These are phyloP conservation scores for Plecotus auritus DNA, from an alignment of 2,113 vertebrate species.

Conservation along the genomic window DNA sequence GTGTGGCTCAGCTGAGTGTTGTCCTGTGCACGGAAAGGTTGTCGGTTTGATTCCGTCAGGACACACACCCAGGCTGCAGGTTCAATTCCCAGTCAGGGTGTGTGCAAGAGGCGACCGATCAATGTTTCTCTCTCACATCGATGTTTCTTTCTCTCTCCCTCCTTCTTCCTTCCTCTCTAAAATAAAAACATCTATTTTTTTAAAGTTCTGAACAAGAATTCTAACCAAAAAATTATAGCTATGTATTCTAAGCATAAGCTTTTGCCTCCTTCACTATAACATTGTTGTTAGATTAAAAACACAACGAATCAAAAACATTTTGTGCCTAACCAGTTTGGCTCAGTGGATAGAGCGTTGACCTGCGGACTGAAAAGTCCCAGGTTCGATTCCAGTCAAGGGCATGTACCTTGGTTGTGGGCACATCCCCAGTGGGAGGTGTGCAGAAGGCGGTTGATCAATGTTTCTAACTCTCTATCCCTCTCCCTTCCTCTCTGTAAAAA, in stretches of 20 bases:
- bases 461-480: no score
- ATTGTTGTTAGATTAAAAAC: slow-evolving; percentile 14
- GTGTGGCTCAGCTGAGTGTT: background rate
- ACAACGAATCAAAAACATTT: slow-evolving; percentile 14
- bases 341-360: no score
- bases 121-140: no score
- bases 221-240: background rate
- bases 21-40: background rate
- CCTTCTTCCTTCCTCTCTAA: background rate
- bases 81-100: background rate
- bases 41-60: no score
- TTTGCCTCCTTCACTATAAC: background rate
- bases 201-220: slow-evolving; percentile 15
- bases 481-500: no score
- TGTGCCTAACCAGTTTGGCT: background rate
- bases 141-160: background rate
- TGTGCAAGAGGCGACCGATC: background rate
- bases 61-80: no score
- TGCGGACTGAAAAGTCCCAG: no score
- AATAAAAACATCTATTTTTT: background rate
- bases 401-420: no score
- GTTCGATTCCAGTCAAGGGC: no score
- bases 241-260: background rate
- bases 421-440: no score
- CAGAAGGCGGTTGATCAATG: no score